A percentile compares a stretch with the other conserved stretches of the same genome.
These are phyloP conservation scores for Caretta caretta DNA, from an alignment of 2,113 vertebrate genomes.

Conservation along the genomic window DNA sequence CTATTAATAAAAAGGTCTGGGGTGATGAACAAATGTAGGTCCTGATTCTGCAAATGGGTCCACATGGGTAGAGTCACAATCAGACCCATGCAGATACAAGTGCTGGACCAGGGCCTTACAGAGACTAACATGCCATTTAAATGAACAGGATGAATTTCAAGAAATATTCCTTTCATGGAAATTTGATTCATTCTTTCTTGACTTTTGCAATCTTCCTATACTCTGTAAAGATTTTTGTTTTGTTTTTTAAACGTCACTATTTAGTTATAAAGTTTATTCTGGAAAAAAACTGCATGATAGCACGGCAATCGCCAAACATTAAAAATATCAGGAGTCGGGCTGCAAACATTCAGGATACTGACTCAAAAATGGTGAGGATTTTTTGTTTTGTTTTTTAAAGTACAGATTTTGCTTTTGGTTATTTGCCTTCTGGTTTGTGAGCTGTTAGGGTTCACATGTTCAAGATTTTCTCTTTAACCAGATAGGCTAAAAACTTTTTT, in stretches of 20 bases:
- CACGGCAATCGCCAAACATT: background rate
- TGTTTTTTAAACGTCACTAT: background rate
- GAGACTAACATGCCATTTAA: background rate
- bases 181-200: background rate
- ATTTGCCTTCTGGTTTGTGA: no score
- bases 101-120: background rate
- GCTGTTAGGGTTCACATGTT: no score
- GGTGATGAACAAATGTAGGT: background rate
- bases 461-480: background rate
- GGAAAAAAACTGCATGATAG: background rate
- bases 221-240: background rate
- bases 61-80: background rate
- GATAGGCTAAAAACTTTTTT: background rate
- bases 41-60: background rate
- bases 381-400: no score
- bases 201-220: background rate
- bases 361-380: background rate
- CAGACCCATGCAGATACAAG: background rate
- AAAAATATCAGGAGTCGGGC: background rate
- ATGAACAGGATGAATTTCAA: slow-evolving; percentile 9
- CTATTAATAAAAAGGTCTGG: background rate
- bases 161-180: background rate
- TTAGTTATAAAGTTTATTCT: background rate
- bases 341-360: background rate
- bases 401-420: no score